Base-by-base conservation (phyloP, 2,113 vertebrate genomes). In the Labeo rohita region DNA sequence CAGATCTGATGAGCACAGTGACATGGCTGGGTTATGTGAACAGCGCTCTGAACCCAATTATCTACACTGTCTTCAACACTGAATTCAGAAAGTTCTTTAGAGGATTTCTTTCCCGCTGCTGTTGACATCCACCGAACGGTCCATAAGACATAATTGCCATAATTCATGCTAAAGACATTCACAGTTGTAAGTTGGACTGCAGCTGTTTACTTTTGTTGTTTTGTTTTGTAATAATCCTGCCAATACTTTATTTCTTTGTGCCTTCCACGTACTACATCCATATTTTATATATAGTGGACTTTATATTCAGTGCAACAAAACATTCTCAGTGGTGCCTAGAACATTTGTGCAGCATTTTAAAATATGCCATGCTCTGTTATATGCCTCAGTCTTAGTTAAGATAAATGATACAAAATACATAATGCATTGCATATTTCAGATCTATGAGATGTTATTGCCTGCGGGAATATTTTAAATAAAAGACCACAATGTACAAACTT, bases 1-100 rank as follows among this genome's bases (percentile, higher is more conserved):
- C 93, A 0, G 82, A 92, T 10, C 94, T 98, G 90, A 96, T 96
- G 94, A 98, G 97, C 94, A 96, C 94, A 0, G 97, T 97, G 92
- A 99, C 98, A 39, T 99, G 98, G 98, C 92, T 99, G 92, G 97
- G 98, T 72, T 99, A 99, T 0, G 96, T 98, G 92, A 99, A 99
- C 95, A 99, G 97, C 21, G 98, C 98, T 0, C 91, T 99, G 87
- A 99, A 99, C 92, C 97, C 98, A 8, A 89, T 99, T 90, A 98
- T 98, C 93, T 99, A 99, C 92, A 98, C 98, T 0, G 84, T 96
- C 74, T 99, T 99, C 95, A 99, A 98, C 74, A 87, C 97, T 0
- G 97, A 98, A 93, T 99, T 99, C 93, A 96, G 96, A 88, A 94
- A 94, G 21, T 97, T 95, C 94, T 99, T 99, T 91, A 96, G 94